Base-by-base conservation (phyloP, 2,888 invertebrate species). In the Agrenia bidenticulata region DNA sequence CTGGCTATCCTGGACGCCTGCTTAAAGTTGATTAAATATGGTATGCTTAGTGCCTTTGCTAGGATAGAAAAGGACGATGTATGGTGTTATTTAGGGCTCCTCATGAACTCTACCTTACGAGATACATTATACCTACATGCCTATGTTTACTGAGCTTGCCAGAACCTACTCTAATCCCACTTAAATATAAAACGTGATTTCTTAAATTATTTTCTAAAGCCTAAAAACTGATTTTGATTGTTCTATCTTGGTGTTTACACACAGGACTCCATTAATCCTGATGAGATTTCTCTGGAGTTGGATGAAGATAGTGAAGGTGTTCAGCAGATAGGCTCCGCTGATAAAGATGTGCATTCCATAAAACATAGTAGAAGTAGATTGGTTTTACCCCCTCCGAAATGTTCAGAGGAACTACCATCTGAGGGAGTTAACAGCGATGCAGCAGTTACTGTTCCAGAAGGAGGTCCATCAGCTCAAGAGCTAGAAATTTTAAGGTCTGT, bases 211-310 rank as follows among this genome's bases (percentile, higher is more conserved):
- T 32, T n/a, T n/a, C 32, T 32, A 7, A 32, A 32, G 11, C 11
- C 4, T 32, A 32, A 32, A 32, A 32, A 4, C 32, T 4, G 4
- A 32, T 32, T 32, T 32, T 11, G 11, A 32, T 32, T 32, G 32
- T 32, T 32, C 37, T 58, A 19, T 11, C 32, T 7, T 32, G 4
- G 11, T 32, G 32, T 32, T 7, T 32, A 11, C 13, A 11, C 45
- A 19, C 37, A 69, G 72, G 59, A 69, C 13, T 66, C 76, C 2
- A 65, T 73, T 19, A 78, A 77, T 70, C 74, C 77, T 4, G 77
- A 79, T 65, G 78, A 79, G 64, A 77, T 78, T 27, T 70, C 75
- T 21, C 61, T 78, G 13, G 77, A 75, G 61, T 73, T 77, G 55
- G 77, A 78, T 61, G 77, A 77, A 19, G 77, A 77, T 50, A 61